phyloP scores from a whole-genome alignment of 2,888 invertebrate genomes.

The Drosophila nigricruria region DNA sequence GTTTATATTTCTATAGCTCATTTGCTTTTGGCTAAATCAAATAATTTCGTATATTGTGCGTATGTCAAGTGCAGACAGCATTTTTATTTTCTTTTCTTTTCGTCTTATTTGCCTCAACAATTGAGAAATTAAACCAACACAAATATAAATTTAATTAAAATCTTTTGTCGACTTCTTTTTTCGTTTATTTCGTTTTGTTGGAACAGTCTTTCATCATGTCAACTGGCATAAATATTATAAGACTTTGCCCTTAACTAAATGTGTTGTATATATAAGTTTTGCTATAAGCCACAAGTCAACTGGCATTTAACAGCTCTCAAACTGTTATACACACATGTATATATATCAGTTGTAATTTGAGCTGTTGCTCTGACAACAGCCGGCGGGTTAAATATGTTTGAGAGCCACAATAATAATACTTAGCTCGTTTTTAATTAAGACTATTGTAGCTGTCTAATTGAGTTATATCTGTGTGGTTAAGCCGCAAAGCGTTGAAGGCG shows the following conservation, averaged over 20 bases:
- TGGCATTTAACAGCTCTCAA: not conserved
- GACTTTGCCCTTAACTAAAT: not conserved
- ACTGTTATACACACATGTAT: not conserved
- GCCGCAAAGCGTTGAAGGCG: constrained; percentile 14
- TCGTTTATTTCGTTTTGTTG: not conserved
- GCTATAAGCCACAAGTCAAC: not conserved
- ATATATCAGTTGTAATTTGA: not conserved
- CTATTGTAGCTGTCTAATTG: constrained; percentile 36
- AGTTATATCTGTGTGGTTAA: constrained; percentile 3
- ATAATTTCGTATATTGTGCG: constrained; percentile 24
- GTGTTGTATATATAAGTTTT: not conserved
- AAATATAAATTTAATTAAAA: constrained; percentile 44
- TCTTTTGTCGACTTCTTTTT: constrained; percentile 11
- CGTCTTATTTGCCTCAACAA: not conserved
- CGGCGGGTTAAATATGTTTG: not conserved
- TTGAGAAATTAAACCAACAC: constrained; percentile 16
- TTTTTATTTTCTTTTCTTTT: not conserved
- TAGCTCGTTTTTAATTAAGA: constrained; percentile 65
- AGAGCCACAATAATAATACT: constrained; percentile 7
- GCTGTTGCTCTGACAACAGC: constrained; percentile 5
- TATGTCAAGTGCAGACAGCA: constrained; percentile 41
- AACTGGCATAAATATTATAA: not conserved
- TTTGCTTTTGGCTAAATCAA: constrained; percentile 8
- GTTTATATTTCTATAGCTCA: constrained; percentile 8
- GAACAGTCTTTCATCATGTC: constrained; percentile 1